Base-by-base conservation (phyloP, 2,797 vertebrate species). In the Glossophaga mutica region DNA sequence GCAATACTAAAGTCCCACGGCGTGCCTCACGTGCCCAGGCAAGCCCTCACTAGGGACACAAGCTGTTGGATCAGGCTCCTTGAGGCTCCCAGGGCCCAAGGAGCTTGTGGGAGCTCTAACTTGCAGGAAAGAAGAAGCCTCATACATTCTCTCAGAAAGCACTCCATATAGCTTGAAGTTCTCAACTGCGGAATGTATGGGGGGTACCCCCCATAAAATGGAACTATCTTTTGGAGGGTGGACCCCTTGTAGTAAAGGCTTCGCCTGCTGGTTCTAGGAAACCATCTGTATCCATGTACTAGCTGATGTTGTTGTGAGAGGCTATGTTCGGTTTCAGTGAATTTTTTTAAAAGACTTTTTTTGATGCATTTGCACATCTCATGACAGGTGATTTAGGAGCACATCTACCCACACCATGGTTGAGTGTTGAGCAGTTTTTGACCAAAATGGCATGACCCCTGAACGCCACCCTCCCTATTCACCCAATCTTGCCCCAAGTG, bases 21-120 rank as follows among this genome's bases (percentile, higher is more conserved):
- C 1, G 0, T 4, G 3, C 9, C 26, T 37, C 42, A 5, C 1
- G 1, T 4, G 2, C 37, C 57, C 39, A 71, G 71, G 34, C 4
- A 1, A 39, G 29, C 21, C 16, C 42, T 88, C 16, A 1, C 15
- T 95, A 73, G 57, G 34, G 39, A 42, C 22, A 22, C 2, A 14
- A 44, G 15, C 22, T 67, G 19, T 39, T 85, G 24, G 2, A 29
- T 52, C 16, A 39, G 39, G 39, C 11, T 73, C 7, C 7, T 11
- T 15, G 6, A 32, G 10, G 6, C 4, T 11, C 6, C 52, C 2
- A 3, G 44, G 52, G 44, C 42, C 14, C n/a, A 67, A 48, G 81
- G 15, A 67, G 42, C 44, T 67, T 84, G 32, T 11, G 34, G 4
- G 10, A 42, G 0, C 39, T 76, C 4, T 68, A 44, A 37, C 29